Evolutionary conservation across 1,140 invertebrate genomes (phyloP).

Genomic region (Campoletis sonorensis): DNA sequence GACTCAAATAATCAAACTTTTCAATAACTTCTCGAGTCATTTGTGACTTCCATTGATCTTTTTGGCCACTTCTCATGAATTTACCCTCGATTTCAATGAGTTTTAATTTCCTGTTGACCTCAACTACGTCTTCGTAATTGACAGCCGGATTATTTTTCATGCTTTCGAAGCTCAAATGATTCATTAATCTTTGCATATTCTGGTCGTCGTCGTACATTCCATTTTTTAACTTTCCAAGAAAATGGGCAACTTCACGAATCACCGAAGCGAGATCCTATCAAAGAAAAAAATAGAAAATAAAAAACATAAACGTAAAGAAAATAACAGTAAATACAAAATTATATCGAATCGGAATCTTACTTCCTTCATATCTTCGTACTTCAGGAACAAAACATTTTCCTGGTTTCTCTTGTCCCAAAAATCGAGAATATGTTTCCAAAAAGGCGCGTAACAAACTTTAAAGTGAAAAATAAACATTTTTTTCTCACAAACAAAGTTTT

Average conservation of each 20-base stretch:
- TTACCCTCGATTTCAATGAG: slow-evolving; percentile 72
- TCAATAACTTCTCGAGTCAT: slow-evolving; percentile 78
- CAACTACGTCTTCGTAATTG: slow-evolving; percentile 78
- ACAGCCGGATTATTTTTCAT: slow-evolving; percentile 85
- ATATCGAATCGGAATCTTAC: slow-evolving; percentile 56
- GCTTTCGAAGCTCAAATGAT: slow-evolving; percentile 82
- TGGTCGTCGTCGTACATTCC: slow-evolving; percentile 63
- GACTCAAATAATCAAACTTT: slow-evolving; percentile 61
- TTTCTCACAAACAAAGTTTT: background rate
- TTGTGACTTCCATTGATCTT: slow-evolving; percentile 81
- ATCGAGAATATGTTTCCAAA: slow-evolving; percentile 79
- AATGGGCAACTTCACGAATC: slow-evolving; percentile 79
- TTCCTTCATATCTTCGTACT: slow-evolving; percentile 83
- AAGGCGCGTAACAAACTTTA: slow-evolving; percentile 78
- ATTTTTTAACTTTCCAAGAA: slow-evolving; percentile 77
- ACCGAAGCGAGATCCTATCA: slow-evolving; percentile 77
- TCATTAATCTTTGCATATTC: slow-evolving; percentile 75
- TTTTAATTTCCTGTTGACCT: slow-evolving; percentile 72
- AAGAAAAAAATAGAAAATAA: background rate
- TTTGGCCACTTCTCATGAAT: slow-evolving; percentile 81
- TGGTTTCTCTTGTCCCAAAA: slow-evolving; percentile 79
- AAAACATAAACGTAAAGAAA: background rate
- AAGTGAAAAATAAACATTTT: slow-evolving; percentile 27
- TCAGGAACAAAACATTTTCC: slow-evolving; percentile 79
- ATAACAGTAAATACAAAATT: background rate